These are phyloP conservation scores for Dicentrarchus labrax DNA, from an alignment of 2,113 vertebrate species.

Conservation along the genomic window DNA sequence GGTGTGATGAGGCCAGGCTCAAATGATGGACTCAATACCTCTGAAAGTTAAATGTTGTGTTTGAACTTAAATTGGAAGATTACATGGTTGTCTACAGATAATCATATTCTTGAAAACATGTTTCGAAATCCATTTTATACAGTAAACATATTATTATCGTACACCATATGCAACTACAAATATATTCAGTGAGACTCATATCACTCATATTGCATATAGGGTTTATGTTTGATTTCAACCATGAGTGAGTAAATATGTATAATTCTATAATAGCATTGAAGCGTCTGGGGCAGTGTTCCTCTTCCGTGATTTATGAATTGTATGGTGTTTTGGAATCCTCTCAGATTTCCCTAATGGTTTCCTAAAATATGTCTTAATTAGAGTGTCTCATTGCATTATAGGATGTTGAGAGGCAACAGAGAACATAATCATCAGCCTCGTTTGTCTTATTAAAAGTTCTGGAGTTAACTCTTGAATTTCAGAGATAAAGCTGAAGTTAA, in stretches of 20 bases:
- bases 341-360: constrained; percentile 28
- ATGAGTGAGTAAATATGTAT: neutral
- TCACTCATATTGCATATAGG: neutral
- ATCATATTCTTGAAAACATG: neutral
- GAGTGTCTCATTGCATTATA: constrained; percentile 34
- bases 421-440: constrained; percentile 37
- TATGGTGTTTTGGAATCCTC: constrained; percentile 20
- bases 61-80: neutral
- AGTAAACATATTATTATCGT: too few species aligned
- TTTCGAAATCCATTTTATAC: neutral
- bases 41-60: too few species aligned
- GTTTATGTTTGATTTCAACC: neutral
- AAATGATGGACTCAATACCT: neutral
- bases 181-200: neutral
- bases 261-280: neutral
- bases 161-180: neutral
- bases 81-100: constrained; percentile 1
- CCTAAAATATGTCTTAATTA: constrained; percentile 42
- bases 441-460: constrained; percentile 54
- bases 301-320: constrained; percentile 5
- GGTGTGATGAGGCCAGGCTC: too few species aligned
- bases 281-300: neutral
- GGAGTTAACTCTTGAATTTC: constrained; percentile 26
- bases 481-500: constrained; percentile 12
- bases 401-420: constrained; percentile 26